Base-by-base conservation (phyloP, 2,797 vertebrate genomes). In the Melanotaenia nigrans region DNA sequence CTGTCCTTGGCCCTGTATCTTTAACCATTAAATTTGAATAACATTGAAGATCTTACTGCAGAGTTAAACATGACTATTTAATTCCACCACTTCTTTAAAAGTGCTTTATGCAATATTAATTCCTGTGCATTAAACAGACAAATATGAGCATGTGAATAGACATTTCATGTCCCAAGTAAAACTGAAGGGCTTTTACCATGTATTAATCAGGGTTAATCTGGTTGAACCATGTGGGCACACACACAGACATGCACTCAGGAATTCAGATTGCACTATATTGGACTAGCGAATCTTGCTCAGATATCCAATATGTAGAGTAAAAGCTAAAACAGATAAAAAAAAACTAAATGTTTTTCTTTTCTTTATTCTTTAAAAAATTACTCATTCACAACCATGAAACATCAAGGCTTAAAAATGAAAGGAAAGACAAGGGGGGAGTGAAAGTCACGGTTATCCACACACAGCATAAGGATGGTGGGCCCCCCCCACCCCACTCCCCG, bases 1-100 rank as follows among this genome's bases (percentile, higher is more conserved):
- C 68, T 47, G 84, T 63, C 71, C 75, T 69, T 24, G 62, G 73
- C 81, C 79, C 73, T 88, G 78, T 89, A 86, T 85, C 59, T 85
- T 80, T 79, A 88, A 87, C 76, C 65, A 65, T 32, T 67, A 53
- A 73, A 87, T 81, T 74, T 83, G 64, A 84, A 73, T 54, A 78
- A 87, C 82, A 78, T 82, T 79, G 56, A 74, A 57, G 58, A 74
- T 73, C 49, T 73, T 63, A 49, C 51, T 54, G 61, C 16, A 77
- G 66, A 80, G 58, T 82, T 86, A 72, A 87, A 49, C 58, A 30
- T 69, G 68, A 65, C 58, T 83, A 85, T 83, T 81, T 61, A 75
- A 79, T 77, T 62, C 55, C 55, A 35, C 49, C 61, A 61, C 60
- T 82, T 83, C 67, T 62, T 55, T 69, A 65, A n/a, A 61, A 45